Percentiles rank a stretch among this genome's conserved stretches.
Evolutionary conservation across 2,797 vertebrate genomes (phyloP).

Genomic region (Vultur gryphus): DNA sequence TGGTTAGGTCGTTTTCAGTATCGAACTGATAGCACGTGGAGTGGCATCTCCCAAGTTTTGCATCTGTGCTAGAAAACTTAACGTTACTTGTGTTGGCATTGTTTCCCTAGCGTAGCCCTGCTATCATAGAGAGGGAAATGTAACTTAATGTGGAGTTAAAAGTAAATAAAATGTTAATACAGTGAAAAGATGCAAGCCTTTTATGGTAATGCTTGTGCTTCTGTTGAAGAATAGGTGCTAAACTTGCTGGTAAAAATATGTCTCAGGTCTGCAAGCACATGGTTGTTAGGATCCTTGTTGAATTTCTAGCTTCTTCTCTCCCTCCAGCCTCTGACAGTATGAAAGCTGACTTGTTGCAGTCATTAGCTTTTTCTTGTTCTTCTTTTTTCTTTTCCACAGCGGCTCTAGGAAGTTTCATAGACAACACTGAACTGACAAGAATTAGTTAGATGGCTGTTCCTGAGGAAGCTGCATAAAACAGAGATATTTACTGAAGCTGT

Average conservation of each 20-base stretch:
- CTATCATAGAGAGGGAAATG: neutral
- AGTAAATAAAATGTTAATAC: neutral
- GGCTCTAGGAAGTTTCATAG: neutral
- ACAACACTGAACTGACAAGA: neutral
- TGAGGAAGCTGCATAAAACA: accelerated
- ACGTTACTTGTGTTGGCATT: neutral
- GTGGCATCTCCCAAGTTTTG: neutral
- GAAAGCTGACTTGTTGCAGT: neutral
- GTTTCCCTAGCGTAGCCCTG: neutral
- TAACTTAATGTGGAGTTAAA: neutral
- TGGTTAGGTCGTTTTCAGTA: neutral
- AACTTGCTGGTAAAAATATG: neutral
- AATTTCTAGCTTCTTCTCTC: neutral
- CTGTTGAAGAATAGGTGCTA: neutral
- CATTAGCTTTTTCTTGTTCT: neutral
- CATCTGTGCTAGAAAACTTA: neutral
- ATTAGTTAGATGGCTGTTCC: neutral
- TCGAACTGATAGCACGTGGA: neutral
- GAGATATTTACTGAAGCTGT: neutral
- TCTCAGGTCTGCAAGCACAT: neutral
- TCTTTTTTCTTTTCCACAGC: neutral
- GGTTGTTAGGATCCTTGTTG: neutral
- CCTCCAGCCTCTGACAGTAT: neutral
- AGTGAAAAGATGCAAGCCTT: neutral
- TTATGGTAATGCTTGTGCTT: neutral